Evolutionary conservation across 2,797 vertebrate species (phyloP).

Genomic region (Microctenopoma stevenorrisi): DNA sequence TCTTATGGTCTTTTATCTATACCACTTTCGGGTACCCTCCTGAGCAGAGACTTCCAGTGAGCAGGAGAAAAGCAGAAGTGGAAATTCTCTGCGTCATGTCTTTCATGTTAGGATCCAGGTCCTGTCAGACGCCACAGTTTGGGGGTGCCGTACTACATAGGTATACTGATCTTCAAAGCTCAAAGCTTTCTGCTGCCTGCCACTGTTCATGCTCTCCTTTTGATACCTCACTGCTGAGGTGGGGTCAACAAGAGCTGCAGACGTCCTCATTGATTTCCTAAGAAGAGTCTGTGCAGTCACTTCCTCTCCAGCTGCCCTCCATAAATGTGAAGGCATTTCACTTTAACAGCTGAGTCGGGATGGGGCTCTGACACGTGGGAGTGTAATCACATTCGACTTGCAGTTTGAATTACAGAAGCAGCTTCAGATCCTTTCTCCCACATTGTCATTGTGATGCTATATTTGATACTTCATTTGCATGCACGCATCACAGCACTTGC

Average conservation of each 20-base stretch:
- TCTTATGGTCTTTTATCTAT: constrained; percentile 70
- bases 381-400: constrained; percentile 71
- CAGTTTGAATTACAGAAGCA: constrained; percentile 59
- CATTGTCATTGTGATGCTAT: constrained; percentile 44
- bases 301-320: constrained; percentile 43
- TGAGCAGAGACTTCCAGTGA: constrained; percentile 55
- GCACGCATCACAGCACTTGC: constrained; percentile 39
- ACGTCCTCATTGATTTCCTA: constrained; percentile 56
- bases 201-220: constrained; percentile 35
- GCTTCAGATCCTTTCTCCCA: constrained; percentile 43
- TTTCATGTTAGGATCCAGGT: constrained; percentile 66
- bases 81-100: constrained; percentile 43
- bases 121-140: constrained; percentile 55
- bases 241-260: constrained; percentile 31
- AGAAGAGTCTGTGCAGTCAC: constrained; percentile 43
- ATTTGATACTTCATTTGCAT: constrained; percentile 73
- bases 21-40: constrained; percentile 62
- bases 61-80: constrained; percentile 46
- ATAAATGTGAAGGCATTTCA: constrained; percentile 45
- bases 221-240: constrained; percentile 39
- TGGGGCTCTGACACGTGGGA: constrained; percentile 52
- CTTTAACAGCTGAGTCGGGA: constrained; percentile 45
- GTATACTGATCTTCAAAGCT: constrained; percentile 70
- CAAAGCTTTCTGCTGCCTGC: constrained; percentile 32
- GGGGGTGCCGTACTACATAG: constrained; percentile 60